Evolutionary conservation across 2,113 vertebrate genomes (phyloP).

Genomic region (Microtus ochrogaster): DNA sequence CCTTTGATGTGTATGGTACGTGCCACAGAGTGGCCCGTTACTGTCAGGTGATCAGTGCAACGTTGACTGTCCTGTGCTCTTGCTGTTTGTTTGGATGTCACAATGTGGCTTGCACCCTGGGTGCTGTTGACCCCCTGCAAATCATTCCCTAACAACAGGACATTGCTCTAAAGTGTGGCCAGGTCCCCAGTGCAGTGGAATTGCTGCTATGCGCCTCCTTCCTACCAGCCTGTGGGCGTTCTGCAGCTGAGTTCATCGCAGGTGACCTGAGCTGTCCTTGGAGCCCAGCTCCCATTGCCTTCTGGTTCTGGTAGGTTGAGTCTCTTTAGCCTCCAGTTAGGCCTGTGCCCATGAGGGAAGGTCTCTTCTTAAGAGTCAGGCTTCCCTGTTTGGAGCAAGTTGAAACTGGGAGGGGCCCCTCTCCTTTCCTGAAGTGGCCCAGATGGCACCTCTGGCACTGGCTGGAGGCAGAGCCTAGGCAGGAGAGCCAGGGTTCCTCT

Average conservation of each 20-base stretch:
- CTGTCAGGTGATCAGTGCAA: background rate
- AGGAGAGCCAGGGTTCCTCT: background rate
- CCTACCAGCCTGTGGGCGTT: background rate
- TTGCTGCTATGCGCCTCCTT: background rate
- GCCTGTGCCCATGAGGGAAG: background rate
- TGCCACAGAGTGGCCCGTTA: background rate
- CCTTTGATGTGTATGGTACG: background rate
- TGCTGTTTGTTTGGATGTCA: slow-evolving; percentile 77
- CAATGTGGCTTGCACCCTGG: slow-evolving; percentile 29
- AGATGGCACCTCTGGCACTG: background rate
- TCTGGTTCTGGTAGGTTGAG: background rate
- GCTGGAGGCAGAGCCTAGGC: background rate
- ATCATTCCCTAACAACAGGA: slow-evolving; percentile 32
- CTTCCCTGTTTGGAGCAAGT: background rate
- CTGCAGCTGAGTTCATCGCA: background rate
- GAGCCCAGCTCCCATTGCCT: background rate
- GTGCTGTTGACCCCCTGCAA: slow-evolving; percentile 39
- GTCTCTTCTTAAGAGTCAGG: background rate
- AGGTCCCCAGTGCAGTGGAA: background rate
- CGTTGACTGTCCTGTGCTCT: slow-evolving; percentile 52
- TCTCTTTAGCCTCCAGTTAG: background rate
- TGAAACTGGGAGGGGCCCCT: background rate
- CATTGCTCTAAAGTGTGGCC: background rate
- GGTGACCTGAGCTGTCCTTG: background rate
- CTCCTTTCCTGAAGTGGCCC: background rate